These are phyloP conservation scores for Poeciliopsis turneri DNA, from an alignment of 2,797 vertebrate species.

Conservation along the genomic window DNA sequence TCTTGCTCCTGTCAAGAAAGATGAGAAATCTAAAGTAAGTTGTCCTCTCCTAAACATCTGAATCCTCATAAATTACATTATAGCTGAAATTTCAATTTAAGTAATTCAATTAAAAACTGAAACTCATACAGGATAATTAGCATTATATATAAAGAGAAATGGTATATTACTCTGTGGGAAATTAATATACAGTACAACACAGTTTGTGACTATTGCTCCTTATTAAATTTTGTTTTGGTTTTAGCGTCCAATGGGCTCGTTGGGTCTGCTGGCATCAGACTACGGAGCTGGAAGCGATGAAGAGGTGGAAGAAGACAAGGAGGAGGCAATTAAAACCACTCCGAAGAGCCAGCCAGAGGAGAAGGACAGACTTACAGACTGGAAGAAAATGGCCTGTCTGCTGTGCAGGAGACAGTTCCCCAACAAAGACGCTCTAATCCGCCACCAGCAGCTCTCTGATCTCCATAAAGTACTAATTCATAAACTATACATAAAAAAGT, in stretches of 20 bases:
- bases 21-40: constrained; percentile 90
- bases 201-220: not conserved
- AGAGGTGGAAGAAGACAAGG: constrained; percentile 90
- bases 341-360: constrained; percentile 78
- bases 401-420: constrained; percentile 96
- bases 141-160: not conserved
- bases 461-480: constrained; percentile 89
- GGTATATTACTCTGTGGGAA: not conserved
- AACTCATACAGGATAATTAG: not conserved
- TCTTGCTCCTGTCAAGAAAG: constrained; percentile 88
- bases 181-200: not conserved
- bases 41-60: not conserved
- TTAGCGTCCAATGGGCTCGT: constrained; percentile 92
- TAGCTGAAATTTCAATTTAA: not conserved
- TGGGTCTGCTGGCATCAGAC: constrained; percentile 92
- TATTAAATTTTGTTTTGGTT: not conserved
- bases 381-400: constrained; percentile 97
- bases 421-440: constrained; percentile 93
- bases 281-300: constrained; percentile 96
- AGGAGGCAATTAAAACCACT: constrained; percentile 77
- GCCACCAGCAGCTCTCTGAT: constrained; percentile 97
- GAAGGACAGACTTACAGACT: constrained; percentile 92
- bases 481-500: not conserved
- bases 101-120: not conserved
- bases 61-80: not conserved